A percentile compares a stretch with the other conserved stretches of the same genome.
Conservation (phyloP, 1,140 invertebrate species). For the Ostrea denselamellosa region DNA sequence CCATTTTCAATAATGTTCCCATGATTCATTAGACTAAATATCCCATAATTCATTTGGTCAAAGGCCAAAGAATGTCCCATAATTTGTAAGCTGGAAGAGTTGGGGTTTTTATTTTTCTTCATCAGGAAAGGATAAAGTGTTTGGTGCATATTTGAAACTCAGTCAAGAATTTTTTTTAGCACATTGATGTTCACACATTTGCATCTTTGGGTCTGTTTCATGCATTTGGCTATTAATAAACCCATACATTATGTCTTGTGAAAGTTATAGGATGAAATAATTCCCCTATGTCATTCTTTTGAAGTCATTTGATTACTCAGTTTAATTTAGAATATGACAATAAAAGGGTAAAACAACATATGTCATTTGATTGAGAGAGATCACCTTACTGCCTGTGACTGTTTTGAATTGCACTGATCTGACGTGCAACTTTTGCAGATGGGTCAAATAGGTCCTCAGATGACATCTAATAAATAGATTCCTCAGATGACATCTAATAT, state of each 20-base stretch:
- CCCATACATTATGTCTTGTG: neutral
- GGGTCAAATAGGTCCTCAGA: no score
- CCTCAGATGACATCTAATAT: no score
- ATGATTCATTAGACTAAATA: conserved; percentile 34
- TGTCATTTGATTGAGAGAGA: no score
- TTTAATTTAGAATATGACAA: no score
- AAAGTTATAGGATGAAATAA: neutral
- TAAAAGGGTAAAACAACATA: no score
- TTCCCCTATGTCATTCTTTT: neutral
- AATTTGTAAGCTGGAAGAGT: conserved; percentile 26
- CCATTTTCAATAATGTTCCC: conserved; percentile 38
- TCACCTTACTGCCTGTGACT: no score
- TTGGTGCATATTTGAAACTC: neutral
- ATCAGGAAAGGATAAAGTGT: neutral
- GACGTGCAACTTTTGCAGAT: no score
- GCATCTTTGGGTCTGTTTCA: neutral
- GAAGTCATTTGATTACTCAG: neutral
- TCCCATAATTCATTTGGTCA: conserved; percentile 37
- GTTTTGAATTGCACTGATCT: no score
- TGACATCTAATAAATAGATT: no score
- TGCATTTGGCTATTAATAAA: neutral
- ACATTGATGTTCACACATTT: neutral
- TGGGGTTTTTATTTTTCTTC: neutral
- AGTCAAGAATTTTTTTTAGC: neutral
- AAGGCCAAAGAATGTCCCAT: conserved; percentile 31